A percentile compares a stretch with the other conserved stretches of the same genome.
Conservation (phyloP, 2,113 vertebrate genomes). For the Percopsis transmontana region DNA sequence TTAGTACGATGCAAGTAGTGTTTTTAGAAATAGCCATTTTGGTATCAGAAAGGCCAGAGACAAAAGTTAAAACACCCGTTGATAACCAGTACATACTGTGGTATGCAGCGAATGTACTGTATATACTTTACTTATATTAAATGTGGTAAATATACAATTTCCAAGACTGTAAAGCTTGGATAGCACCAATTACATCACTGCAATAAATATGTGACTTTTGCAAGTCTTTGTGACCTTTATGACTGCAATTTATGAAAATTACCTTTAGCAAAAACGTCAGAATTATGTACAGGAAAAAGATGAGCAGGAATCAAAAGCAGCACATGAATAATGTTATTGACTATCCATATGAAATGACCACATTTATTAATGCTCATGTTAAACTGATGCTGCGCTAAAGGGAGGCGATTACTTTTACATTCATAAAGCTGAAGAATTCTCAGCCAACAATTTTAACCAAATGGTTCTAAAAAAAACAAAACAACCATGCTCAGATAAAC, state of each 20-base stretch:
- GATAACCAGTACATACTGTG: slow-evolving; percentile 61
- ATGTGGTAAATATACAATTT: slow-evolving; percentile 59
- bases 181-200: slow-evolving; percentile 59
- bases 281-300: background rate
- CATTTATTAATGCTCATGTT: too few relatives aligned
- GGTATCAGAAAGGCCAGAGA: slow-evolving; percentile 37
- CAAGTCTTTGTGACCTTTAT: slow-evolving; percentile 22
- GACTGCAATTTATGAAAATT: too few relatives aligned
- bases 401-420: too few relatives aligned
- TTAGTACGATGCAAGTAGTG: background rate
- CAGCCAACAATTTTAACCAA: too few relatives aligned
- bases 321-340: background rate
- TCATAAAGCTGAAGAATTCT: too few relatives aligned
- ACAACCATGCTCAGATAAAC: too few relatives aligned
- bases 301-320: background rate
- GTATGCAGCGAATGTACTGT: slow-evolving; percentile 57
- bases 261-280: background rate
- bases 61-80: slow-evolving; percentile 56
- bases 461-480: too few relatives aligned
- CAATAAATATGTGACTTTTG: slow-evolving; percentile 68
- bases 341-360: too few relatives aligned
- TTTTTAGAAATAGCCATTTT: slow-evolving; percentile 12
- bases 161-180: slow-evolving; percentile 60
- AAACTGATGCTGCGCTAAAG: too few relatives aligned
- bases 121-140: slow-evolving; percentile 55